These are phyloP conservation scores for Mastacembelus armatus DNA, from an alignment of 2,797 vertebrate species.

Conservation along the genomic window DNA sequence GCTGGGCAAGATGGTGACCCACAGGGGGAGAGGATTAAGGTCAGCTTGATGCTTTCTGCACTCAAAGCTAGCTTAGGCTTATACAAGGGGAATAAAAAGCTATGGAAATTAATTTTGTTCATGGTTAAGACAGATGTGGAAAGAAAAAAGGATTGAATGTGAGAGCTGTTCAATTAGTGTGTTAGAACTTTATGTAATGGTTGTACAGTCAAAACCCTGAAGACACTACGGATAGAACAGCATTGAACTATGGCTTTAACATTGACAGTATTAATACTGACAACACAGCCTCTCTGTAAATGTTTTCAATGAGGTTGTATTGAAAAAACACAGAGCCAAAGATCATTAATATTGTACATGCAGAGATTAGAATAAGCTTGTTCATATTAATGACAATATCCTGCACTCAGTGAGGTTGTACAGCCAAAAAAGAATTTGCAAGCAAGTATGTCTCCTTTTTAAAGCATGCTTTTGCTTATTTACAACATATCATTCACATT, in stretches of 20 bases:
- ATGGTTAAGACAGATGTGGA: conserved; percentile 8
- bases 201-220: background rate
- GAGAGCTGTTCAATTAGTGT: conserved; percentile 16
- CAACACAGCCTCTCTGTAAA: background rate
- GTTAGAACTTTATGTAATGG: conserved; percentile 6
- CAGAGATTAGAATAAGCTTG: conserved; percentile 10
- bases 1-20: conserved; percentile 58
- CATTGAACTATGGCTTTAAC: conserved; percentile 3
- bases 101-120: conserved; percentile 35
- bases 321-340: background rate
- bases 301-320: conserved; percentile 6
- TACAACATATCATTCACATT: background rate
- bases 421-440: conserved; percentile 44
- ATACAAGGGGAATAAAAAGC: conserved; percentile 46
- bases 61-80: conserved; percentile 56
- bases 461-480: conserved; percentile 17
- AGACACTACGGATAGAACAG: background rate
- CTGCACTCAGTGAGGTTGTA: conserved; percentile 19
- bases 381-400: background rate
- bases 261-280: background rate
- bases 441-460: conserved; percentile 14
- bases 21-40: conserved; percentile 72
- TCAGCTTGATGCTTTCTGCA: conserved; percentile 51
- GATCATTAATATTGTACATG: conserved; percentile 35
- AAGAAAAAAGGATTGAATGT: background rate